phyloP scores from a whole-genome alignment of 2,888 invertebrate genomes.

The Eudemis profundana region DNA sequence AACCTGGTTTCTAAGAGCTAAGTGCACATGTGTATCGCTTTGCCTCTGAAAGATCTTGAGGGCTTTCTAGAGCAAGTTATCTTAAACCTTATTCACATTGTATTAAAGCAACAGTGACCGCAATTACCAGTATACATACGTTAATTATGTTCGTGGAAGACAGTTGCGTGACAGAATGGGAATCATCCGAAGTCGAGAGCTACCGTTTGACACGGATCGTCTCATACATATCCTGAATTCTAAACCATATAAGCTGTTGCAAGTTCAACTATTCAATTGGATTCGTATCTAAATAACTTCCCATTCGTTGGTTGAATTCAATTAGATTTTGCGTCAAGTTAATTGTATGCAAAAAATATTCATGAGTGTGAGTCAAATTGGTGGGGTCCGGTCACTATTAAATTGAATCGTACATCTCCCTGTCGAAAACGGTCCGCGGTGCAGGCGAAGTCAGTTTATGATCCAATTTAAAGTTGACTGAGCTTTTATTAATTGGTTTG shows the following conservation, averaged over 20 bases:
- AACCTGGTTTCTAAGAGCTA: slow-evolving; percentile 23
- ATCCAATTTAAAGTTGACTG: slow-evolving; percentile 54
- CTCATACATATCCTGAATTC: slow-evolving; percentile 48
- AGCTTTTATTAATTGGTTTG: slow-evolving; percentile 45
- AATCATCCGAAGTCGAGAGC: slow-evolving; percentile 61
- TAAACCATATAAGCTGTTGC: slow-evolving; percentile 22
- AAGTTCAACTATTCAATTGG: slow-evolving; percentile 25
- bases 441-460: slow-evolving; percentile 56
- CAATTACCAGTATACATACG: neutral
- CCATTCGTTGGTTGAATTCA: slow-evolving; percentile 21
- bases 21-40: slow-evolving; percentile 46
- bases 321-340: slow-evolving; percentile 24
- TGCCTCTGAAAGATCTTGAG: slow-evolving; percentile 55
- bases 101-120: slow-evolving; percentile 17
- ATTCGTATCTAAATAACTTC: slow-evolving; percentile 5
- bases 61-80: slow-evolving; percentile 48
- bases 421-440: slow-evolving; percentile 57
- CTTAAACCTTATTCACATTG: slow-evolving; percentile 50
- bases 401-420: slow-evolving; percentile 58
- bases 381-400: slow-evolving; percentile 50
- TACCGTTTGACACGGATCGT: slow-evolving; percentile 61
- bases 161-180: slow-evolving; percentile 62
- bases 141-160: neutral
- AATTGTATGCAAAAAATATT: slow-evolving; percentile 44
- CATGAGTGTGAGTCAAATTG: slow-evolving; percentile 46